Base-by-base conservation (phyloP, 2,113 vertebrate species). In the Anseranas semipalmata region DNA sequence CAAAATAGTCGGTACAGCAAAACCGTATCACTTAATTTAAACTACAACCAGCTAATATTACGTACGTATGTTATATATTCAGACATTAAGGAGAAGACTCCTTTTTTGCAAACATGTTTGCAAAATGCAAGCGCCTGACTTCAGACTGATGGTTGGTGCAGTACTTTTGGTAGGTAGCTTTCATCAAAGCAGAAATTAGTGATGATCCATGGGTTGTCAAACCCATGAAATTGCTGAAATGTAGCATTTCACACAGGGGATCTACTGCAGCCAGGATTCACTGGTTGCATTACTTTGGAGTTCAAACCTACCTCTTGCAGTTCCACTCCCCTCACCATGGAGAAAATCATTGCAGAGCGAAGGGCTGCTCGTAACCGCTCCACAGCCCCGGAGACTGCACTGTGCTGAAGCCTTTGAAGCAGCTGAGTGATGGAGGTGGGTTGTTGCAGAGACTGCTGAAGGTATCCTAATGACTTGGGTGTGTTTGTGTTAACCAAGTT, bases 381-480 rank as follows among this genome's bases (percentile, higher is more conserved):
- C 50, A 30, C 76, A 85, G 62, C 66, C 87, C 80, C 55, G 20
- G 63, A 71, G 25, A 28, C 60, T 71, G 59, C 19, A 2, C 50
- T 46, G 10, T 35, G n/a, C 19, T 60, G 50, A 48, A 63, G 48
- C 52, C 43, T 68, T 78, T 53, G 56, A 91, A 92, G 83, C 3
- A 75, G 43, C 46, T 78, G 12, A 87, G 75, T 1, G 9, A 67
- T 74, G 59, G 52, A 76, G 67, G 19, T 87, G 39, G 65, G 59
- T 68, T 93, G 89, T 85, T 91, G 52, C 46, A 82, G 70, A 77
- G 45, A 55, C 74, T 87, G 80, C 83, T 89, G 91, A 95, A 90
- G 55, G 82, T 41, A 77, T 89, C 79, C 41, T 80, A 66, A 93
- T 55, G 32, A 78, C 76, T 90, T 94, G 89, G 87, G 82, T 85